These are phyloP conservation scores for Sebastes fasciatus DNA, from an alignment of 2,113 vertebrate genomes.

Conservation along the genomic window DNA sequence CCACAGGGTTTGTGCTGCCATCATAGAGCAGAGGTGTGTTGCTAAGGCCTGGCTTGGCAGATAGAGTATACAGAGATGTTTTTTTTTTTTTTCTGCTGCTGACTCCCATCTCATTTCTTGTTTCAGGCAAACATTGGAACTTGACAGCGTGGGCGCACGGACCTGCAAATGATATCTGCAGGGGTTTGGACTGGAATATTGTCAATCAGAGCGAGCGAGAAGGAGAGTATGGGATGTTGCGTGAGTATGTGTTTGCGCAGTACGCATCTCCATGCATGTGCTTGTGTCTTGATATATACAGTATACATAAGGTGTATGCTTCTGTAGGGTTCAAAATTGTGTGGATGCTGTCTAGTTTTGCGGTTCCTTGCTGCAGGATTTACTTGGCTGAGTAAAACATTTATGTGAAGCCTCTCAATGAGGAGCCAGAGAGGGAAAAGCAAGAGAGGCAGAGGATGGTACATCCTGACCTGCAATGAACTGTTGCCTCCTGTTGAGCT, in stretches of 20 bases:
- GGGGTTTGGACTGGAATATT: conserved; percentile 52
- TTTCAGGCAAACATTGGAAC: conserved; percentile 58
- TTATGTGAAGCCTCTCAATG: conserved; percentile 47
- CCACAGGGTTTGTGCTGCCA: conserved; percentile 29
- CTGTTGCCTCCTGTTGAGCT: conserved; percentile 54
- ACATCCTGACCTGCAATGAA: conserved; percentile 35
- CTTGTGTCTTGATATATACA: conserved; percentile 15
- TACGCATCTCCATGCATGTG: neutral
- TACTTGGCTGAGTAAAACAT: conserved; percentile 42
- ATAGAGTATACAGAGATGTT: conserved; percentile 19
- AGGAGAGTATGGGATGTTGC: neutral
- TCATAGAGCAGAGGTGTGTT: conserved; percentile 40
- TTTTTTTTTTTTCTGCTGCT: conserved; percentile 14
- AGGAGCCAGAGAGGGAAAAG: conserved; percentile 20
- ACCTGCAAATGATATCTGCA: conserved; percentile 60
- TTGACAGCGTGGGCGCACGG: conserved; percentile 28
- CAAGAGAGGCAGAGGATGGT: neutral
- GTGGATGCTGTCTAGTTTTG: conserved; percentile 10
- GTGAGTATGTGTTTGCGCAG: conserved; percentile 9
- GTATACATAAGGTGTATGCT: neutral
- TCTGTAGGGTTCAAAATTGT: neutral
- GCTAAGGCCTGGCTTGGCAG: conserved; percentile 40
- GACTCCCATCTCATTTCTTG: conserved; percentile 51
- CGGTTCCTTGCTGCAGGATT: conserved; percentile 7
- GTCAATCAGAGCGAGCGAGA: conserved; percentile 36